A percentile compares a stretch with the other conserved stretches of the same genome.
Conservation (phyloP, 2,113 vertebrate genomes). For the Mus spicilegus region DNA sequence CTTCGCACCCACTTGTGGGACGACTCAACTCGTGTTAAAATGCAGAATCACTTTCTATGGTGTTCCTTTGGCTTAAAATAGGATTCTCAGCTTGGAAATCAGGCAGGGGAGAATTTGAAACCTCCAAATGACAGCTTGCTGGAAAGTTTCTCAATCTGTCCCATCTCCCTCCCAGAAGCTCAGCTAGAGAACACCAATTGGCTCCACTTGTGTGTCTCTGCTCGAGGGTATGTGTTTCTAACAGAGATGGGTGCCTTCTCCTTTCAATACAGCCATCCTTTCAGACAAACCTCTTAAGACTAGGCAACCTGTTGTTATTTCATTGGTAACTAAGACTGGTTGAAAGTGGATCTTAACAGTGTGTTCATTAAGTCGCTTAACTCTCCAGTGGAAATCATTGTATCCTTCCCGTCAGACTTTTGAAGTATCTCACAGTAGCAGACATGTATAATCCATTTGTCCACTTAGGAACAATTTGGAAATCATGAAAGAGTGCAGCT, state of each 20-base stretch:
- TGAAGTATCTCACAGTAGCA: slow-evolving; percentile 8
- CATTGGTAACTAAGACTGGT: background rate
- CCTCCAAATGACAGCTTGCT: background rate
- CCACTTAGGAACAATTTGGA: slow-evolving; percentile 26
- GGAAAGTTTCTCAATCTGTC: background rate
- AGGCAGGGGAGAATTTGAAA: background rate
- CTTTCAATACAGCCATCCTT: background rate
- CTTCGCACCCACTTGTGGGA: background rate
- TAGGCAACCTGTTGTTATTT: background rate
- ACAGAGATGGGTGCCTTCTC: background rate
- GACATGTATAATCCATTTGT: background rate
- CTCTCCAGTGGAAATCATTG: background rate
- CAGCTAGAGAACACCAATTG: background rate
- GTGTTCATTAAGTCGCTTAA: background rate
- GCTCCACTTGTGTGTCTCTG: background rate
- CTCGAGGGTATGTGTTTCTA: background rate
- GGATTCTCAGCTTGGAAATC: slow-evolving; percentile 49
- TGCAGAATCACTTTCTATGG: background rate
- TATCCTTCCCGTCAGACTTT: background rate
- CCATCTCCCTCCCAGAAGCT: background rate
- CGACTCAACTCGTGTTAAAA: background rate
- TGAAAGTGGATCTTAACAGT: slow-evolving; percentile 21
- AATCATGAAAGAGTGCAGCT: slow-evolving; percentile 1
- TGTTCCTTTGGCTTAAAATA: background rate
- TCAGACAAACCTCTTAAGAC: background rate